A percentile compares a stretch with the other conserved stretches of the same genome.
These are phyloP conservation scores for Cinclus cinclus DNA, from an alignment of 2,113 vertebrate species.

Conservation along the genomic window DNA sequence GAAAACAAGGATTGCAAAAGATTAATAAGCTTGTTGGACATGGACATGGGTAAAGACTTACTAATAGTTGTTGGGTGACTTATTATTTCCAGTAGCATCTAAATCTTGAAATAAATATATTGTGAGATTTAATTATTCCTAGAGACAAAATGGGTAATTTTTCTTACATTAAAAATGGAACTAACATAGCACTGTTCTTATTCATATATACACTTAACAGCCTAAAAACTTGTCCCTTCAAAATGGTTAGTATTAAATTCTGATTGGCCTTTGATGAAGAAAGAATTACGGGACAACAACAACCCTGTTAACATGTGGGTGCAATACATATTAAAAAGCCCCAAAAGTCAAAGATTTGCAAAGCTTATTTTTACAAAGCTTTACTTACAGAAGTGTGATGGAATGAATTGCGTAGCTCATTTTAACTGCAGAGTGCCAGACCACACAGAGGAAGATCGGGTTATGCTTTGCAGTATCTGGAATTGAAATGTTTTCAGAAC, in stretches of 20 bases:
- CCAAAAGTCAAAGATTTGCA: neutral
- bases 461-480: neutral
- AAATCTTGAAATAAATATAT: conserved; percentile 64
- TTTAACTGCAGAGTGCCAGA: neutral
- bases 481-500: neutral
- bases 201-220: conserved; percentile 33
- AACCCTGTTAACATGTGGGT: conserved; percentile 10
- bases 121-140: conserved; percentile 21
- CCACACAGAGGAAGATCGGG: neutral
- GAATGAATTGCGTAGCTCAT: neutral
- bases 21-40: conserved; percentile 55
- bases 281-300: conserved; percentile 11
- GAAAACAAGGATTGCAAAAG: conserved; percentile 38
- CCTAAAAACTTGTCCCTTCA: conserved; percentile 53
- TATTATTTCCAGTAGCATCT: conserved; percentile 30
- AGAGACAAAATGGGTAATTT: conserved; percentile 49
- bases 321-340: conserved; percentile 15
- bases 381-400: neutral
- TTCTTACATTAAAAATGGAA: conserved; percentile 60
- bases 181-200: conserved; percentile 17
- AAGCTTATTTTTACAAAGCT: neutral
- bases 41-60: conserved; percentile 25
- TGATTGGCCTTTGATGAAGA: conserved; percentile 43
- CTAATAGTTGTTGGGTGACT: conserved; percentile 38
- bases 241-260: conserved; percentile 53